Evolutionary conservation across 2,888 invertebrate genomes (phyloP).

Genomic region (Phortica okadai): DNA sequence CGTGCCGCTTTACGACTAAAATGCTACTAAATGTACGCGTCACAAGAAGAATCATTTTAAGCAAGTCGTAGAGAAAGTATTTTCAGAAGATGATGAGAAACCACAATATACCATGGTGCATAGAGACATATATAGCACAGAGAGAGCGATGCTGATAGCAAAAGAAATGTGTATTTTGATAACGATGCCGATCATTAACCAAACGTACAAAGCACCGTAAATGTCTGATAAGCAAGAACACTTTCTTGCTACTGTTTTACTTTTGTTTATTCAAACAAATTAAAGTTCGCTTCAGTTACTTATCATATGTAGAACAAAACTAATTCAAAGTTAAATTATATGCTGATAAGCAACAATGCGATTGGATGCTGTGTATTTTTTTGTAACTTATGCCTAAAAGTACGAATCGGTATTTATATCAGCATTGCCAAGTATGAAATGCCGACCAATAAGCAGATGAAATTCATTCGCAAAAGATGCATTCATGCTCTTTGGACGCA

Average conservation of each 20-base stretch:
- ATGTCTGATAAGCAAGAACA: neutral
- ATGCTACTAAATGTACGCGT: slow-evolving; percentile 15
- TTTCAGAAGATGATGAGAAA: too few relatives aligned
- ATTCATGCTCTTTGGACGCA: slow-evolving; percentile 61
- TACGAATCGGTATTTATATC: neutral
- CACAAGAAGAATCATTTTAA: slow-evolving; percentile 5
- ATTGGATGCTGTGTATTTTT: neutral
- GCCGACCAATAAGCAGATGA: slow-evolving; percentile 65
- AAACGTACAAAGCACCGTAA: neutral
- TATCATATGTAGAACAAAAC: neutral
- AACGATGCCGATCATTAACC: neutral
- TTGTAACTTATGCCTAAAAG: neutral
- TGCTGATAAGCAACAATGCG: neutral
- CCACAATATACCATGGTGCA: too few relatives aligned
- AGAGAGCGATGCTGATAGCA: neutral
- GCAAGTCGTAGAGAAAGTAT: neutral
- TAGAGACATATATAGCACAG: neutral
- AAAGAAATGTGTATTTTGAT: neutral
- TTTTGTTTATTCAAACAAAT: neutral
- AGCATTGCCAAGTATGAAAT: slow-evolving; percentile 58
- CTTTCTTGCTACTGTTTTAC: neutral
- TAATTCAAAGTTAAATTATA: neutral
- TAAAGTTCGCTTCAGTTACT: neutral
- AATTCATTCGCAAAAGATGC: slow-evolving; percentile 67
- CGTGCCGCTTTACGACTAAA: slow-evolving; percentile 21